phyloP scores from a whole-genome alignment of 2,113 vertebrate species.

The Tinamus guttatus region DNA sequence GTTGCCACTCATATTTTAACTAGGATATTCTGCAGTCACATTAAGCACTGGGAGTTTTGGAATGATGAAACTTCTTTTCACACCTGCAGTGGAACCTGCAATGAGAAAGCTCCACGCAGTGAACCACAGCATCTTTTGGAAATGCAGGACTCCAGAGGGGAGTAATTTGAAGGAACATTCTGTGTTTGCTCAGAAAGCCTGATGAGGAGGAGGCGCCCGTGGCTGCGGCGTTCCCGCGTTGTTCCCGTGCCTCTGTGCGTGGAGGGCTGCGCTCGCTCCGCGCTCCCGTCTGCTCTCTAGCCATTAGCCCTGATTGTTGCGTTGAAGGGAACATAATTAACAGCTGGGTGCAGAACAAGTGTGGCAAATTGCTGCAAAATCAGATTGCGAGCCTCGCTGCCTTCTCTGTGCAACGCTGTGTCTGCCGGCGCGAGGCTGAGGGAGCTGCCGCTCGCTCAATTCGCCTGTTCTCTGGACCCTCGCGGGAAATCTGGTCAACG shows the following conservation, averaged over 20 bases:
- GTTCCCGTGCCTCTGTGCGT: slow-evolving; percentile 21
- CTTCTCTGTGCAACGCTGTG: slow-evolving; percentile 9
- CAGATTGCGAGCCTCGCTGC: slow-evolving; percentile 47
- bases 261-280: slow-evolving; percentile 57
- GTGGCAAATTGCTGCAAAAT: slow-evolving; percentile 72
- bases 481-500: background rate
- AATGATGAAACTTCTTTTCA: background rate
- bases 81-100: slow-evolving; percentile 21
- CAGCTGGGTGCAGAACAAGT: slow-evolving; percentile 76
- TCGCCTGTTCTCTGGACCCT: background rate
- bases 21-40: background rate
- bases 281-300: slow-evolving; percentile 59
- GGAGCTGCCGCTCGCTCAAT: background rate
- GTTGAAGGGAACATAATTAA: slow-evolving; percentile 80
- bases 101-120: background rate
- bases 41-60: slow-evolving; percentile 23
- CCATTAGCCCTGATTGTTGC: slow-evolving; percentile 76
- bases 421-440: background rate
- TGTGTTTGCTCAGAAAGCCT: slow-evolving; percentile 53
- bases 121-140: slow-evolving; percentile 52
- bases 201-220: slow-evolving; percentile 24
- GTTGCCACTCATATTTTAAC: slow-evolving; percentile 26
- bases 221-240: slow-evolving; percentile 13
- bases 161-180: slow-evolving; percentile 46
- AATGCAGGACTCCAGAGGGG: slow-evolving; percentile 24